phyloP scores from a whole-genome alignment of 35 echinoderm and acorn worm genomes.

The Patiria miniata region DNA sequence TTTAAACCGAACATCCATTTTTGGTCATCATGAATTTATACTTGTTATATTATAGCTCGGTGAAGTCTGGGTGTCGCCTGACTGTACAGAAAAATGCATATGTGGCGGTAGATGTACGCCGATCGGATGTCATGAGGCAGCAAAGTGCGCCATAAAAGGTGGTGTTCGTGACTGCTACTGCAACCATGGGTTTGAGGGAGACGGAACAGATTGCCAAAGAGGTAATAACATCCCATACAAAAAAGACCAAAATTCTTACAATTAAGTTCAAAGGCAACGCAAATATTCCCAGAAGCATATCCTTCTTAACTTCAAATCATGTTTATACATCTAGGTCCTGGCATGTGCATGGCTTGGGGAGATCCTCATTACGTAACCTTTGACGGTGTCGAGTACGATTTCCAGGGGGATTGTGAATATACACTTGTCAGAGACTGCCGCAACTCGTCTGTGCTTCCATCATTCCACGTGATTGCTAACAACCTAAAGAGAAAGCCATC shows the following conservation, averaged over 20 bases:
- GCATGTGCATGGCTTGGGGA: slow-evolving; percentile 68
- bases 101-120: slow-evolving; percentile 38
- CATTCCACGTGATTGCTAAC: slow-evolving; percentile 52
- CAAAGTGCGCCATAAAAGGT: slow-evolving; percentile 58
- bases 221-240: too few species aligned
- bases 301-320: not conserved
- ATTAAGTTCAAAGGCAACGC: too few species aligned
- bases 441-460: not conserved
- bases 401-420: slow-evolving; percentile 80
- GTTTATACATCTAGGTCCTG: slow-evolving; percentile 46
- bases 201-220: slow-evolving; percentile 54
- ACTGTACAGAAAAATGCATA: slow-evolving; percentile 59
- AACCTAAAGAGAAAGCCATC: slow-evolving; percentile 66
- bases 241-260: too few species aligned
- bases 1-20: too few species aligned
- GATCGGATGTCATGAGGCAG: slow-evolving; percentile 46
- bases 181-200: slow-evolving; percentile 48
- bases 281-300: too few species aligned
- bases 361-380: slow-evolving; percentile 80
- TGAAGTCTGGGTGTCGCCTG: slow-evolving; percentile 33
- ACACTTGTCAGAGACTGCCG: slow-evolving; percentile 49
- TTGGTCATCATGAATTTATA: too few species aligned
- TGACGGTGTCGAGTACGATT: slow-evolving; percentile 57
- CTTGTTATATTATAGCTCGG: not conserved
- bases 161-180: slow-evolving; percentile 91